Evolutionary conservation across 2,888 invertebrate genomes (phyloP).

Genomic region (Fissipunctia ypsillon): DNA sequence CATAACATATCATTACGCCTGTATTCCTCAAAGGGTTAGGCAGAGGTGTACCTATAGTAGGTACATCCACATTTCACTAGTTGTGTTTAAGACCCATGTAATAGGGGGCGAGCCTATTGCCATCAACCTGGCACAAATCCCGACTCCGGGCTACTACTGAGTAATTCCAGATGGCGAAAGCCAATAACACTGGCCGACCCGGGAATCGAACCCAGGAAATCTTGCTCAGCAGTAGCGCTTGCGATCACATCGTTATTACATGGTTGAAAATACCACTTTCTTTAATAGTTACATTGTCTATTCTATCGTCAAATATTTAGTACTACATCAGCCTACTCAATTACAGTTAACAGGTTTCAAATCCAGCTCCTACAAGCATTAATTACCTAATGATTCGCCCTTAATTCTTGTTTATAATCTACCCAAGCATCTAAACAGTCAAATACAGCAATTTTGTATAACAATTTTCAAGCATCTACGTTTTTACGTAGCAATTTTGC

Average conservation of each 20-base stretch:
- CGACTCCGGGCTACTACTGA: too few relatives aligned
- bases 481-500: conserved; percentile 18
- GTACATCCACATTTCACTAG: too few relatives aligned
- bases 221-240: not conserved
- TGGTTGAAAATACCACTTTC: not conserved
- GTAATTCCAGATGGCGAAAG: too few relatives aligned
- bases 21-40: too few relatives aligned
- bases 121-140: too few relatives aligned
- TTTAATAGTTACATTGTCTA: not conserved
- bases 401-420: conserved; percentile 25
- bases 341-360: conserved; percentile 18
- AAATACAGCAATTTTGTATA: conserved; percentile 35
- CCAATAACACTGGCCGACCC: too few relatives aligned
- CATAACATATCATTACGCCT: too few relatives aligned
- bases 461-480: conserved; percentile 22
- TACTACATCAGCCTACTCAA: not conserved
- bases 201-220: not conserved
- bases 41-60: too few relatives aligned
- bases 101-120: too few relatives aligned
- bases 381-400: conserved; percentile 22
- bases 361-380: conserved; percentile 11
- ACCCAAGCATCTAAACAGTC: conserved; percentile 23
- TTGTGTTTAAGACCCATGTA: too few relatives aligned
- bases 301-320: not conserved
- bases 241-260: not conserved